Evolutionary conservation across 2,797 vertebrate species (phyloP).

Genomic region (Lophotriccus pileatus): DNA sequence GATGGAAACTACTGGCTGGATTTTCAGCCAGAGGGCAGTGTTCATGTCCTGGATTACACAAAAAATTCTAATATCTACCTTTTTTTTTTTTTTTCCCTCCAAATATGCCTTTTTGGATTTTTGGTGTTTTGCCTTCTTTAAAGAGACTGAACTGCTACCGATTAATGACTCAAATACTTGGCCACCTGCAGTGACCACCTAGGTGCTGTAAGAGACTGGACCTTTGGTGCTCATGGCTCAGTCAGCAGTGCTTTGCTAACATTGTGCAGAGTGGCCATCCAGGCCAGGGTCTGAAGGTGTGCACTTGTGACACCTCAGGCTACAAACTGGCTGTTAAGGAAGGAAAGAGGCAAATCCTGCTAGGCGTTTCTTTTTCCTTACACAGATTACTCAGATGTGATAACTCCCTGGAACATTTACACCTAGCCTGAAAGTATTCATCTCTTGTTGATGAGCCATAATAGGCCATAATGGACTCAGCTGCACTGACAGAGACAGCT

Average conservation of each 20-base stretch:
- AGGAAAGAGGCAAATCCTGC: neutral
- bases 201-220: neutral
- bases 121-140: neutral
- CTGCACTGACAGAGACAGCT: neutral
- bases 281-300: too few relatives aligned
- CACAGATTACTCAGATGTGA: neutral
- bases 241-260: neutral
- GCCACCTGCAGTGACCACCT: neutral
- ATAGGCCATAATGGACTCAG: neutral
- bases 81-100: neutral
- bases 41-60: neutral
- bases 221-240: neutral
- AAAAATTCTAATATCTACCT: neutral
- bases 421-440: neutral
- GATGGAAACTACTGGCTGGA: neutral
- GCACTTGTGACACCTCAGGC: neutral
- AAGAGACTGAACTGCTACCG: neutral
- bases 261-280: neutral
- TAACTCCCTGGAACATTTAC: neutral
- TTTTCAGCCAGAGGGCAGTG: neutral
- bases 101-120: neutral
- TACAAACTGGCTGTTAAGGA: neutral
- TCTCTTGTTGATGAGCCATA: neutral
- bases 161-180: neutral
- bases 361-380: neutral